Evolutionary conservation across 2,113 vertebrate genomes (phyloP), one percentile per base, ranked within the genome.

Genomic region (Ariopsis seemanni): DNA sequence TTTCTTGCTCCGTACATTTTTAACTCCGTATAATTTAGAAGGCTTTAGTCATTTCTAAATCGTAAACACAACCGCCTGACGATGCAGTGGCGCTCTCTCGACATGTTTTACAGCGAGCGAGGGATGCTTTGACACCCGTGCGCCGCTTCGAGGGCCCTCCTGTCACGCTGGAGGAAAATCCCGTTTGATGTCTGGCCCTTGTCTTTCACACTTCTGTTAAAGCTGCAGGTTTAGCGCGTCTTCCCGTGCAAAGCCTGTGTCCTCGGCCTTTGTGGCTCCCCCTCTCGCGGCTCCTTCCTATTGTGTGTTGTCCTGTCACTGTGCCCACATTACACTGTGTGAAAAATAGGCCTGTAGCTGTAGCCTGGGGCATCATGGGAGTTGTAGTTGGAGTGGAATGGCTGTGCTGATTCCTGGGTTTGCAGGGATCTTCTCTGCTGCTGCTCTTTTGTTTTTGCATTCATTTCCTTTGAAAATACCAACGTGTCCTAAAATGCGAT

Each of bases 141-240:
- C 0, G 65, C 62, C 60, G 86, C 79, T 90, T 87, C 69, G 71
- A 89, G 89, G 60, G 85, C 83, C 71, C 85, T 94, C 93, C 93
- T 95, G 94, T 95, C 94, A 95, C 94, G 94, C 94, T 93, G 93
- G 93, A 65, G 82, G 95, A 94, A 95, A 95, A 95, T 95, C 95
- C 92, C 92, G 93, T 95, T 95, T 94, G 95, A 95, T 94, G 94
- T 95, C 91, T 95, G 94, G 94, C 94, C 94, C 93, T 92, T 94
- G 94, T 96, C 94, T 95, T 95, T 95, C 94, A 95, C 94, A 94
- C 92, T 93, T 92, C 92, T 91, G 93, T 94, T 95, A 94, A 95
- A 94, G 93, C 94, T 95, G 92, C 92, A 92, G 94, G 93, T 95
- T 95, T 95, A 95, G 94, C 94, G 80, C 95, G 94, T 95, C 94